Base-by-base conservation (phyloP, 2,888 invertebrate genomes). In the Athalia rosae region DNA sequence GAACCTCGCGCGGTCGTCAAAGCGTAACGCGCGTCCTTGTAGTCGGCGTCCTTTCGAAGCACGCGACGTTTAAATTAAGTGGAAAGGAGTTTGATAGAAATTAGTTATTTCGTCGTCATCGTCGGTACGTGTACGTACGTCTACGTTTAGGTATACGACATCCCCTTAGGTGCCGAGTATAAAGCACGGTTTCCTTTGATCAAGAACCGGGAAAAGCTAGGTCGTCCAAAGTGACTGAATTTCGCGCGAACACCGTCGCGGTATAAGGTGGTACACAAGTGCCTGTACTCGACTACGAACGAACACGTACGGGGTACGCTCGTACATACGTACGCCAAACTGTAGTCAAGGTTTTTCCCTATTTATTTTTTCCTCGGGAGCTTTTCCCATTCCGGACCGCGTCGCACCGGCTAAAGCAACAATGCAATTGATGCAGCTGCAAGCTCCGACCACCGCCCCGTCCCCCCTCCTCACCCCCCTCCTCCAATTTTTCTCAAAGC, bases 401-500 rank as follows among this genome's bases (percentile, higher is more conserved):
- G n/a, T 11, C 53, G 13, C 13, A 4, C 64, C 15, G 8, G 64
- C 45, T 47, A 11, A 41, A 41, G 53, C 67, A 67, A 67, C 71
- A 71, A 71, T 58, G 71, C 58, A 71, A 71, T 58, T 71, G 56
- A 71, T 58, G 71, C 71, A 71, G 67, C 67, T 66, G 13, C n/a
- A 41, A 53, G 53, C 53, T 53, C 53, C 2, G 28, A 28, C 28
- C 28, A 0, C 1, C 28, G 28, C 28, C 28, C 2, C 64, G 8
- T 64, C 13, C 9, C 61, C 11, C 61, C 41, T 41, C 4, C 41
- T 61, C 41, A 8, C 47, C n/a, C 8, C 4, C 43, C 64, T 8
- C 64, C 13, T 13, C 47, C 47, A n/a, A 45, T 13, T 13, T 48
- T 41, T 53, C 67, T 53, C 5, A 9, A n/a, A n/a, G 41, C 50